A percentile compares a stretch with the other conserved stretches of the same genome.
phyloP scores from a whole-genome alignment of 2,113 vertebrate genomes.

The cattle (Bos taurus) region DNA sequence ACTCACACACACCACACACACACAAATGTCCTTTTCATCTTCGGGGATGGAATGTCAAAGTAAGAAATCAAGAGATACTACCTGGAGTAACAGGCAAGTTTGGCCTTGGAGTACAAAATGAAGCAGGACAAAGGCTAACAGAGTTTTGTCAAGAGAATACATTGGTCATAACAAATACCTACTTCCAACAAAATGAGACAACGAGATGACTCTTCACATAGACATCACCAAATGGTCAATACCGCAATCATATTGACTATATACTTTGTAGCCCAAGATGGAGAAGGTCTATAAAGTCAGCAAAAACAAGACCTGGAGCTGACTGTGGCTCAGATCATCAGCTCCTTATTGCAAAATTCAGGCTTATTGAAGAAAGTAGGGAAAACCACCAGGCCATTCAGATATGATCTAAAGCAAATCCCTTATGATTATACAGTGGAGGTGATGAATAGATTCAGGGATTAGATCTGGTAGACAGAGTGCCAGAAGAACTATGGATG shows the following conservation, averaged over 20 bases:
- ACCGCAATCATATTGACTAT: not conserved
- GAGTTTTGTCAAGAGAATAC: not conserved
- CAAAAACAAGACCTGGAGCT: not conserved
- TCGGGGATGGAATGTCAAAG: not conserved
- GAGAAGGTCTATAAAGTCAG: not conserved
- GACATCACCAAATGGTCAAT: not conserved
- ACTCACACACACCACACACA: not conserved
- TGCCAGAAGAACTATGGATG: not conserved
- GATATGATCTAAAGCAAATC: not conserved
- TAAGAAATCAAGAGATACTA: not conserved
- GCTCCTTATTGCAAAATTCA: not conserved
- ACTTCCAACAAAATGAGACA: rapidly evolving
- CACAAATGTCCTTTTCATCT: not conserved
- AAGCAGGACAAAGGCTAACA: not conserved
- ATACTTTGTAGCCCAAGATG: not conserved
- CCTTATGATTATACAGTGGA: not conserved
- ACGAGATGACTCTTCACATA: not conserved
- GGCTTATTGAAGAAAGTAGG: not conserved
- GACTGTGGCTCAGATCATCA: not conserved
- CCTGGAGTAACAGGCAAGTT: not conserved
- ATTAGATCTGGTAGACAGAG: not conserved
- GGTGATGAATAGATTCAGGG: not conserved
- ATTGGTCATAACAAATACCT: not conserved
- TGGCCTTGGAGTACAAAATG: not conserved
- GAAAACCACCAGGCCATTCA: not conserved